Evolutionary conservation across 2,888 invertebrate genomes (phyloP).

Genomic region (Plebejus argus): DNA sequence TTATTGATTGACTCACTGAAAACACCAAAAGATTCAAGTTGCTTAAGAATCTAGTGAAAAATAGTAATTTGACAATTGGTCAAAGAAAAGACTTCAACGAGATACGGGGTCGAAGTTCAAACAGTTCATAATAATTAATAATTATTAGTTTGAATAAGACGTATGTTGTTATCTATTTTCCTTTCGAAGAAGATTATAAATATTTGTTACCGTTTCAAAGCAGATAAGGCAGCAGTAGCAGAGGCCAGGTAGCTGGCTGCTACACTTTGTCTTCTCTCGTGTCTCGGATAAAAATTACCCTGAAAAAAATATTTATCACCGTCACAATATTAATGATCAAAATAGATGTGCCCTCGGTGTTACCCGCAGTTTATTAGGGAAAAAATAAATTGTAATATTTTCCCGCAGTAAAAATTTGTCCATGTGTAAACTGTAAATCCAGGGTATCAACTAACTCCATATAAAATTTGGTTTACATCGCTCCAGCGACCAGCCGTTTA

Average conservation of each 20-base stretch:
- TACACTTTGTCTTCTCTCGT: constrained; percentile 60
- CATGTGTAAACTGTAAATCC: too few relatives aligned
- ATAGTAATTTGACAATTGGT: neutral
- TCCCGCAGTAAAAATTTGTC: too few relatives aligned
- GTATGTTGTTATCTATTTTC: constrained; percentile 34
- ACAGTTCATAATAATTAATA: too few relatives aligned
- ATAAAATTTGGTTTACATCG: too few relatives aligned
- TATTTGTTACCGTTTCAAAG: constrained; percentile 51
- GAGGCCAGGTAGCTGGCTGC: constrained; percentile 69
- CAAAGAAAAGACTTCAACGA: neutral
- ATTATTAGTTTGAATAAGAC: too few relatives aligned
- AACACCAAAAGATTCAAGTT: neutral
- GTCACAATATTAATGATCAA: too few relatives aligned
- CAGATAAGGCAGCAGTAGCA: constrained; percentile 65
- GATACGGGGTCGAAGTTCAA: neutral
- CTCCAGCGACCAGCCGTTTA: too few relatives aligned
- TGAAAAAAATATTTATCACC: neutral
- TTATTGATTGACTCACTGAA: constrained; percentile 41
- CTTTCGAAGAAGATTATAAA: neutral
- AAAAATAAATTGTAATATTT: too few relatives aligned
- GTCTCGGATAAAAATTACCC: constrained; percentile 37
- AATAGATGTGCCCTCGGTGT: too few relatives aligned
- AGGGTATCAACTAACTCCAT: too few relatives aligned
- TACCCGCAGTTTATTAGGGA: too few relatives aligned
- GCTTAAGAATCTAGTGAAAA: neutral